Evolutionary conservation across 2,113 vertebrate genomes (phyloP).

Genomic region (Pithys albifrons): DNA sequence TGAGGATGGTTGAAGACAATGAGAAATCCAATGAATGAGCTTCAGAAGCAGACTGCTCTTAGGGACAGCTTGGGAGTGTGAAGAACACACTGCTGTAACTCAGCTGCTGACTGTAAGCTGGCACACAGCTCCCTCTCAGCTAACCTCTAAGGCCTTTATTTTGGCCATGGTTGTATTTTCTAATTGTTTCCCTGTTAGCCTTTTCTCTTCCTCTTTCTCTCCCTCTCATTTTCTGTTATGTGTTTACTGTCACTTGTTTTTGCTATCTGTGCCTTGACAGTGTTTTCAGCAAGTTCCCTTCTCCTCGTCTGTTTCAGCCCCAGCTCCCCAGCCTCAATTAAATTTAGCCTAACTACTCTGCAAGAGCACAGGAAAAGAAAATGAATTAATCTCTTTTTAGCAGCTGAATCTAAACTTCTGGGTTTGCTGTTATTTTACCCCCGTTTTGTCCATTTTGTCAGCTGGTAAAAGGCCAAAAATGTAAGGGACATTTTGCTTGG

Average conservation of each 20-base stretch:
- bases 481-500: background rate
- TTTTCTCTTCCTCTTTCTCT: conserved; percentile 27
- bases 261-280: background rate
- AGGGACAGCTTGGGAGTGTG: background rate
- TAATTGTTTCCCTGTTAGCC: background rate
- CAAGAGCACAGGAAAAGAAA: background rate
- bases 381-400: background rate
- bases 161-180: background rate
- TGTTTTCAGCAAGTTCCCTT: conserved; percentile 48
- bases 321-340: background rate
- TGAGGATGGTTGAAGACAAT: background rate
- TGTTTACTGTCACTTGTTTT: background rate
- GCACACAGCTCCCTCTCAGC: background rate
- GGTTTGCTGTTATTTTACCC: background rate
- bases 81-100: background rate
- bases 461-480: background rate
- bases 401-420: background rate
- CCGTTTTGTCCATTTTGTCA: background rate
- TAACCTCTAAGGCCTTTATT: background rate
- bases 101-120: background rate
- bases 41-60: background rate
- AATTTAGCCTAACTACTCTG: background rate
- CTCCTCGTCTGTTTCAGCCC: background rate
- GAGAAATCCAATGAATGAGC: background rate
- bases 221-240: conserved; percentile 25